These are phyloP conservation scores for Diceros bicornis DNA, from an alignment of 2,797 vertebrate genomes.

Conservation along the genomic window DNA sequence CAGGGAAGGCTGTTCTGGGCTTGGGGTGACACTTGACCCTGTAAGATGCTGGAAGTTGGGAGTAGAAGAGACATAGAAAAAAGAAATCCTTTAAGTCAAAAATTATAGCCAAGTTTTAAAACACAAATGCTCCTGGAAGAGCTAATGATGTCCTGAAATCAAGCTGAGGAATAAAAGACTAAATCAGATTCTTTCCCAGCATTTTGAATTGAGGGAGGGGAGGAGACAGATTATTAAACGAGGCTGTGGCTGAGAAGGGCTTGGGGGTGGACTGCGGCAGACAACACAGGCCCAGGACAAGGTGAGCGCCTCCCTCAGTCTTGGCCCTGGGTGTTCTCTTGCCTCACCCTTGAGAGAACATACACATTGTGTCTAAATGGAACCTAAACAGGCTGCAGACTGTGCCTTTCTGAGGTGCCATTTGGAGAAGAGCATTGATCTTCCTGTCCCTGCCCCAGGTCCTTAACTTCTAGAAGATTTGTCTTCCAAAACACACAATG, in stretches of 20 bases:
- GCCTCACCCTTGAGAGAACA: background rate
- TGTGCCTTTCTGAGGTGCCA: too few species aligned
- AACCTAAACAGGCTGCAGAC: background rate
- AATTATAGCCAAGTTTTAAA: background rate
- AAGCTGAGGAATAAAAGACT: background rate
- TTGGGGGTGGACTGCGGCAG: too few species aligned
- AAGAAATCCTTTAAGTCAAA: background rate
- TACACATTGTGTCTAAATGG: background rate
- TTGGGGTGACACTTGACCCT: background rate
- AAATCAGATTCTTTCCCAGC: too few species aligned
- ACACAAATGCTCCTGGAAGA: background rate
- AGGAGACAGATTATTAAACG: too few species aligned
- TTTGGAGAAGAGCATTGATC: background rate
- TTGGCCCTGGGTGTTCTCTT: fast-evolving
- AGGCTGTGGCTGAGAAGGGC: background rate
- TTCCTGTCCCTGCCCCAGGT: background rate
- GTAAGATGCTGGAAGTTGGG: background rate
- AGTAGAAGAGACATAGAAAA: background rate
- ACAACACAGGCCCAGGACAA: fast-evolving
- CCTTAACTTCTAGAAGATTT: background rate
- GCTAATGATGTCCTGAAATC: background rate
- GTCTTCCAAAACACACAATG: background rate
- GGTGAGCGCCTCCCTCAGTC: fast-evolving
- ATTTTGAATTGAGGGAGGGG: background rate
- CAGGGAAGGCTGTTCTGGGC: background rate